phyloP scores from a whole-genome alignment of 2,888 invertebrate genomes.

The Stramonita haemastoma region DNA sequence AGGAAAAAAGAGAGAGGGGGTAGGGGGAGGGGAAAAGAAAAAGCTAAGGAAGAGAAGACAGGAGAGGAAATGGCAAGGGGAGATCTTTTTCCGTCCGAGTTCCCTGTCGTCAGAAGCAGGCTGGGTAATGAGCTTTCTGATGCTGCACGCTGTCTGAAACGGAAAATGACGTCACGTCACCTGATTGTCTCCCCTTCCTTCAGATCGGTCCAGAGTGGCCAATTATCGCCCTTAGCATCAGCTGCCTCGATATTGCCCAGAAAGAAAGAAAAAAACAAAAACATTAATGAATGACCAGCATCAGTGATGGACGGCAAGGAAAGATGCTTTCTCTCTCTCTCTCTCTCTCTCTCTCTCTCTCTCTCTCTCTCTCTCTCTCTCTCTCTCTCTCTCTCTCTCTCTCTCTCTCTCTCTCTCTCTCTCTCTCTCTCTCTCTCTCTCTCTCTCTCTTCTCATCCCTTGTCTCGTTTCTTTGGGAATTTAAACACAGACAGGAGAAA shows the following conservation, averaged over 20 bases:
- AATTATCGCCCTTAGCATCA: neutral
- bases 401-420: slow-evolving; percentile 12
- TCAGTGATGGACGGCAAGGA: neutral
- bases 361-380: neutral
- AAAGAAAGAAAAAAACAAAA: neutral
- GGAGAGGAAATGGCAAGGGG: no score
- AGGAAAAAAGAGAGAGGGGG: neutral
- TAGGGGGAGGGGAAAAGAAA: no score
- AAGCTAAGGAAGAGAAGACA: no score
- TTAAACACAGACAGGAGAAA: neutral
- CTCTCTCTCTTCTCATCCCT: neutral
- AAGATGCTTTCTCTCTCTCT: neutral
- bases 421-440: slow-evolving; percentile 1
- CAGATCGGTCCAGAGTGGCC: neutral
- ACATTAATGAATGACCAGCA: no score
- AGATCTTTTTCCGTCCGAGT: no score
- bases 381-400: slow-evolving; percentile 11
- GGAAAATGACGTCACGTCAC: no score
- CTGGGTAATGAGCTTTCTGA: no score
- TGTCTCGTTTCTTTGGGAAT: neutral
- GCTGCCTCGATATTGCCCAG: neutral
- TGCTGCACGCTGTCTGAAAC: no score
- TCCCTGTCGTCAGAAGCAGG: no score
- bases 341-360: neutral
- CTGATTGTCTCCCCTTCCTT: no score